Conservation (phyloP, 2,888 invertebrate species). For the Coecobrya sp. region DNA sequence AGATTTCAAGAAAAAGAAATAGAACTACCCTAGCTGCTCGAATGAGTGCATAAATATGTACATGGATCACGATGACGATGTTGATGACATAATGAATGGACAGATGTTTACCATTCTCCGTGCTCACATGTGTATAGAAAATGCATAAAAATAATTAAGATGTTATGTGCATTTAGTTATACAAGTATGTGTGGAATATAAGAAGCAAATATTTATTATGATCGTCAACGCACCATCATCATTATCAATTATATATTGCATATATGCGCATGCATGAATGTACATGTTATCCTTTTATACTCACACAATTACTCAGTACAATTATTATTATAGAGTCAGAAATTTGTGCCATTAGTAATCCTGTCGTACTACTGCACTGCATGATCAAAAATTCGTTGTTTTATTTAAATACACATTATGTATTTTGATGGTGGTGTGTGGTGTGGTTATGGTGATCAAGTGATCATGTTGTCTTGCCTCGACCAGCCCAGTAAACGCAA, state of each 20-base stretch:
- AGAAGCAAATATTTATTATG: slow-evolving; percentile 5
- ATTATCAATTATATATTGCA: not conserved
- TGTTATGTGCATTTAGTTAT: not conserved
- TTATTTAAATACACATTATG: not conserved
- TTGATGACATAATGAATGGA: slow-evolving; percentile 79
- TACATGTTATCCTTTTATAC: not conserved
- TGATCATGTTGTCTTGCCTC: slow-evolving; percentile 53
- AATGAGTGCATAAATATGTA: not conserved
- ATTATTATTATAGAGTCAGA: slow-evolving; percentile 42
- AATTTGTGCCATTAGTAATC: slow-evolving; percentile 56
- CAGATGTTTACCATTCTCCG: slow-evolving; percentile 73
- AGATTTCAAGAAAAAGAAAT: slow-evolving; percentile 41
- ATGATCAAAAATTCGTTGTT: slow-evolving; percentile 32
- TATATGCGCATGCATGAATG: not conserved
- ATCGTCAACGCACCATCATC: slow-evolving; percentile 10
- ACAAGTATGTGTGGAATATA: not conserved
- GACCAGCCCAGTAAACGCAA: slow-evolving; percentile 46
- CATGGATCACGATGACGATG: slow-evolving; percentile 6
- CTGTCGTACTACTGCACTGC: slow-evolving; percentile 28
- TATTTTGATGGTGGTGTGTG: not conserved
- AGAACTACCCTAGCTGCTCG: not conserved
- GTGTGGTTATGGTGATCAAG: slow-evolving; percentile 46
- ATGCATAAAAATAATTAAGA: slow-evolving; percentile 60
- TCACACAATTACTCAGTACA: slow-evolving; percentile 63
- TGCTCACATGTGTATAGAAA: slow-evolving; percentile 52